Evolutionary conservation across 2,113 vertebrate genomes (phyloP).

Genomic region (Brachypteracias leptosomus): DNA sequence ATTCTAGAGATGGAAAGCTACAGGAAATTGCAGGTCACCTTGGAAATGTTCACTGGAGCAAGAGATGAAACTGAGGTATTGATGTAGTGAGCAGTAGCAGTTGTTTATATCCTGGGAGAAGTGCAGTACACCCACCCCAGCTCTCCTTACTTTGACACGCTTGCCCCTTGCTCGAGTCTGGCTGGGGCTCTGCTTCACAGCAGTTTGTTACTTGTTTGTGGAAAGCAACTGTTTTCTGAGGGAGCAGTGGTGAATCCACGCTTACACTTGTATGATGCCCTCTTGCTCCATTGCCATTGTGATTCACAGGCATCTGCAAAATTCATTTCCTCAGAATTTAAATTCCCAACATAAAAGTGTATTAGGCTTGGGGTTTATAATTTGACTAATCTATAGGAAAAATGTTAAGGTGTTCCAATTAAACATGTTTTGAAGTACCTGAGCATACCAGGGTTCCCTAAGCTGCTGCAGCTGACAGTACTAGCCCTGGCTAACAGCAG

Average conservation of each 20-base stretch:
- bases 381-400: background rate
- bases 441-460: background rate
- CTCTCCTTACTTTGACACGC: background rate
- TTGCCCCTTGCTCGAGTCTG: background rate
- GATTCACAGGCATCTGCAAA: background rate
- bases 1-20: background rate
- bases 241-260: background rate
- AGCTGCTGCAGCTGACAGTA: background rate
- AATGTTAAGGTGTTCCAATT: background rate
- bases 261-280: too few species aligned
- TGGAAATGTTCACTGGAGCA: background rate
- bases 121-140: too few species aligned
- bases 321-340: background rate
- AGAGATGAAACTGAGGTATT: background rate
- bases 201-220: background rate
- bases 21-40: background rate
- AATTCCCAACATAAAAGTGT: background rate
- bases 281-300: too few species aligned
- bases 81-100: background rate
- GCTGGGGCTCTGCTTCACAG: background rate
- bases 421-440: background rate
- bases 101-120: background rate
- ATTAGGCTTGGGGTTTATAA: background rate
- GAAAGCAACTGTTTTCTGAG: background rate
- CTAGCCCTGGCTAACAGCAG: background rate